Conservation (phyloP, 2,113 vertebrate genomes). For the Siniperca knerii region DNA sequence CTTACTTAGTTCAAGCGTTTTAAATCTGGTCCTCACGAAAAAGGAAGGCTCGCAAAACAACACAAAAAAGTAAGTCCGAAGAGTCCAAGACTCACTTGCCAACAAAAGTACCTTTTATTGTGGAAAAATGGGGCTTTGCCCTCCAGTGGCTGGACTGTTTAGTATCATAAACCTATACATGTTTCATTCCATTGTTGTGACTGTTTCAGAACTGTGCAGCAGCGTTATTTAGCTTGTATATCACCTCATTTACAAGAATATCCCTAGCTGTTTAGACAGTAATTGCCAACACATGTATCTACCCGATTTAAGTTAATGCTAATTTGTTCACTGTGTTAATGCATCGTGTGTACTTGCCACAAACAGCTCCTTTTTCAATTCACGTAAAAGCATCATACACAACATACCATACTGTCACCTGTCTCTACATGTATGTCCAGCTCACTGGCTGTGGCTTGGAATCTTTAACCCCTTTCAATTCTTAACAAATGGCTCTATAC, state of each 20-base stretch:
- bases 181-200: not conserved
- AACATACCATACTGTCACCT: not conserved
- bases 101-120: not conserved
- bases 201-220: not conserved
- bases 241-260: not conserved
- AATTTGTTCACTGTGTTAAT: not conserved
- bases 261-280: rapidly evolving
- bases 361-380: not conserved
- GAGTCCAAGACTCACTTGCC: not conserved
- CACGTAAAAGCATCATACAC: not conserved
- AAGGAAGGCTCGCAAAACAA: not conserved
- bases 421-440: not conserved
- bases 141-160: not conserved
- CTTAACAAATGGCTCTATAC: not conserved
- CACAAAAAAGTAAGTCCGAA: too few relatives aligned
- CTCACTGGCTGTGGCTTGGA: not conserved
- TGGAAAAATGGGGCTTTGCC: not conserved
- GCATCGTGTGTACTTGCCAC: not conserved
- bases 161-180: not conserved
- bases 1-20: not conserved
- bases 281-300: not conserved
- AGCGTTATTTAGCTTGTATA: not conserved
- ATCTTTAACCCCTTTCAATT: not conserved
- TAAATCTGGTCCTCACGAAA: not conserved
- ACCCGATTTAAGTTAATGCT: not conserved